These are phyloP conservation scores for Strigamia crassipes DNA, from an alignment of 2,888 invertebrate species.

Conservation along the genomic window DNA sequence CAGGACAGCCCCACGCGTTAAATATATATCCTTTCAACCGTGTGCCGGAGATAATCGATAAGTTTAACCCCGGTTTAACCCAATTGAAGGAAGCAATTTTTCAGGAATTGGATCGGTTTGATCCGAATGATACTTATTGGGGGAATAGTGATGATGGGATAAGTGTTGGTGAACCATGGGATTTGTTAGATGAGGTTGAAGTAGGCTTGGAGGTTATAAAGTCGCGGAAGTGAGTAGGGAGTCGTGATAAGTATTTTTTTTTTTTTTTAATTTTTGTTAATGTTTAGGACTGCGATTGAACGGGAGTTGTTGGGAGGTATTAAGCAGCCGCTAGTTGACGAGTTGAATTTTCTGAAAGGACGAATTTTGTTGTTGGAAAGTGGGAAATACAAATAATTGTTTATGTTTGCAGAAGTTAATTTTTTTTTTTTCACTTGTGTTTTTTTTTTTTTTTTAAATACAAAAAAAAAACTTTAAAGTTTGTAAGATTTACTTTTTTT, in stretches of 20 bases:
- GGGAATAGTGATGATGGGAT: constrained; percentile 9
- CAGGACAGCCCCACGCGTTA: background rate
- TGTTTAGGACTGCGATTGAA: background rate
- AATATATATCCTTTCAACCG: background rate
- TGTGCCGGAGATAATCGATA: background rate
- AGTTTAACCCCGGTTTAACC: background rate
- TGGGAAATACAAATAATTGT: background rate
- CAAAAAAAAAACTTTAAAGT: too few species aligned
- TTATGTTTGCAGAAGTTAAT: too few species aligned
- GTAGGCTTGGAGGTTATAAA: background rate
- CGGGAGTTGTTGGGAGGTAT: background rate
- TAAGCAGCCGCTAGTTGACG: background rate
- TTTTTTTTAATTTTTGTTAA: background rate
- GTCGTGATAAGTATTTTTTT: background rate
- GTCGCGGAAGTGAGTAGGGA: background rate
- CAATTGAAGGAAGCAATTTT: background rate
- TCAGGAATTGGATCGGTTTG: background rate
- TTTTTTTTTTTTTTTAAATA: background rate
- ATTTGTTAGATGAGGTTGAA: background rate
- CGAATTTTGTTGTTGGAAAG: background rate
- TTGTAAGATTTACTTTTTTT: too few species aligned
- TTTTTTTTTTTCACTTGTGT: too few species aligned
- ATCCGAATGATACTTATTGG: constrained; percentile 19
- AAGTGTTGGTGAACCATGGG: background rate
- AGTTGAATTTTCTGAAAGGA: background rate